Percentiles rank a stretch among this genome's conserved stretches.
These are phyloP conservation scores for Macaria liturata DNA, from an alignment of 2,888 invertebrate genomes.

Conservation along the genomic window DNA sequence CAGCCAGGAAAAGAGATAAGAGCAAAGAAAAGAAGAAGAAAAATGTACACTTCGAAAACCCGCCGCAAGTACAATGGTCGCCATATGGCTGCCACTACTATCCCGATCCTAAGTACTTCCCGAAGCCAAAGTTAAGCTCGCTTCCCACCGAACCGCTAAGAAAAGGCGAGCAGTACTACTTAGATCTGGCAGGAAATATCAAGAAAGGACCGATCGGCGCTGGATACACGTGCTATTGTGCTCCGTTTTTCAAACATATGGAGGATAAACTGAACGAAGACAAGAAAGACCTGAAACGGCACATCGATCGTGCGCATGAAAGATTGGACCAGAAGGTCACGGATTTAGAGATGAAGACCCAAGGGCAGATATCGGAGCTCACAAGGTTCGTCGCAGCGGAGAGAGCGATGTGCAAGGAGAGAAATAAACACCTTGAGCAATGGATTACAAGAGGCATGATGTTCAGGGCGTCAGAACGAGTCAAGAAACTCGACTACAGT, in stretches of 20 bases:
- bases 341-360: slow-evolving; percentile 88
- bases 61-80: slow-evolving; percentile 87
- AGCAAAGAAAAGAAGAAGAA: slow-evolving; percentile 74
- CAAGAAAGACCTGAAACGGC: slow-evolving; percentile 90
- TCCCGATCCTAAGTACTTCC: slow-evolving; percentile 93
- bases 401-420: slow-evolving; percentile 84
- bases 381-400: slow-evolving; percentile 87
- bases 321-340: slow-evolving; percentile 91
- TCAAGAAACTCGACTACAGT: slow-evolving; percentile 71
- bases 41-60: slow-evolving; percentile 81
- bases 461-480: slow-evolving; percentile 81
- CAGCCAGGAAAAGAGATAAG: slow-evolving; percentile 69
- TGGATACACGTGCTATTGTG: slow-evolving; percentile 96
- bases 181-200: slow-evolving; percentile 97
- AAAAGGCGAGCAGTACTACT: slow-evolving; percentile 96
- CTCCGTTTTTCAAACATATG: slow-evolving; percentile 94
- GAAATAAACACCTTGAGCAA: slow-evolving; percentile 87
- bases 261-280: slow-evolving; percentile 92
- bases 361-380: slow-evolving; percentile 87
- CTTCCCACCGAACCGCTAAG: slow-evolving; percentile 92
- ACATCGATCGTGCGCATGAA: slow-evolving; percentile 91
- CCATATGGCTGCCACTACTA: slow-evolving; percentile 97
- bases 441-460: slow-evolving; percentile 86
- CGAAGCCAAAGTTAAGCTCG: slow-evolving; percentile 92
- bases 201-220: slow-evolving; percentile 97